Evolutionary conservation across 1,140 invertebrate species (phyloP), one percentile per base, ranked within the genome.

Genomic region (Hydropsyche tenuis): DNA sequence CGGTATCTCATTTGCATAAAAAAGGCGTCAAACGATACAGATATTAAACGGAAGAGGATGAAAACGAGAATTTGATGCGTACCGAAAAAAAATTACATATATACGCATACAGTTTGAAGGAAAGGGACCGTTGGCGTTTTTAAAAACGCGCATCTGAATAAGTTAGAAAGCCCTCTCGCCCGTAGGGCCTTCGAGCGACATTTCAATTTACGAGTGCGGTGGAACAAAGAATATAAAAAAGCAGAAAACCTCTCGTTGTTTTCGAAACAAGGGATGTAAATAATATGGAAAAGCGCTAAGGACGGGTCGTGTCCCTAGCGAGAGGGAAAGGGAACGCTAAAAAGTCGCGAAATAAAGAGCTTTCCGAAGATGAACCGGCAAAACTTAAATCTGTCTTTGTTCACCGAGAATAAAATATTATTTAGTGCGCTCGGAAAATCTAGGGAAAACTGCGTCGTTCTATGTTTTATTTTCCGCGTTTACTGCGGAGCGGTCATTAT

Each of bases 171-270:
- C 56, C n/a, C 56, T 27, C 56, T 22, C 18, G 30, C 30, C 30
- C 30, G 30, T 37, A 37, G 30, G 23, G 12, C 56, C 56, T 22
- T 27, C 56, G 12, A 27, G 18, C 56, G 56, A 20, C 56, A 27
- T 62, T 62, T 62, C 56, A 62, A 62, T 62, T 62, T 62, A 62
- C 56, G 56, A 62, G 18, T 27, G 23, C 12, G 56, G 56, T 62
- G 18, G 20, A 62, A 62, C 12, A 62, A 25, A 20, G 23, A 12
- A 14, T 20, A 14, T 20, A 37, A 37, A 37, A 37, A 37, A 37
- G 30, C 3, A 9, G 30, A 37, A 37, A 37, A 9, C 30, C 30
- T 37, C 30, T 37, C 30, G 30, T 37, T 37, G 30, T 37, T 25
- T 14, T 20, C 12, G 18, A 14, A 62, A 62, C 18, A 62, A 27